Evolutionary conservation across 2,888 invertebrate genomes (phyloP).

Genomic region (Rhamnusium bicolor): DNA sequence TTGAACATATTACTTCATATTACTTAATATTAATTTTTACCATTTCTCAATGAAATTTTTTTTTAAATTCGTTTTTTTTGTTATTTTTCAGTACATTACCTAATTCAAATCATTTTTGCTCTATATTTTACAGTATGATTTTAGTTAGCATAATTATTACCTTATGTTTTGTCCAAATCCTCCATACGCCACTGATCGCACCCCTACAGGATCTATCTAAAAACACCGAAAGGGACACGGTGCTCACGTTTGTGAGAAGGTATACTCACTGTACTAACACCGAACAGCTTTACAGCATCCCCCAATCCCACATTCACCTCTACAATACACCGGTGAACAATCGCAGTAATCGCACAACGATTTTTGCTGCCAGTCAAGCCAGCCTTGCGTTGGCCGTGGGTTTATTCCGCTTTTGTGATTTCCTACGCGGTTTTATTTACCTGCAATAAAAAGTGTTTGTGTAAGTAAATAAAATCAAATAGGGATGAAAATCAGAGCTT

Average conservation of each 20-base stretch:
- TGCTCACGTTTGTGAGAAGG: constrained; percentile 42
- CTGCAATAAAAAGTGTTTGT: constrained; percentile 44
- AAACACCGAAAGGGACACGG: constrained; percentile 45
- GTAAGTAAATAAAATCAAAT: constrained; percentile 39
- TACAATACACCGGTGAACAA: constrained; percentile 48
- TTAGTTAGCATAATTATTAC: constrained; percentile 2
- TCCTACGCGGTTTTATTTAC: constrained; percentile 35
- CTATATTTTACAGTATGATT: no score
- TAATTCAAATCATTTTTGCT: no score
- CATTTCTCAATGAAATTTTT: no score
- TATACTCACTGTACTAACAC: constrained; percentile 46
- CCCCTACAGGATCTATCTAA: constrained; percentile 37
- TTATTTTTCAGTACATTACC: no score
- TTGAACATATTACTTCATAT: no score
- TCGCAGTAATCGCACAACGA: constrained; percentile 46
- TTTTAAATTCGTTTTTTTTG: no score
- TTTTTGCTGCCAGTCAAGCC: constrained; percentile 44
- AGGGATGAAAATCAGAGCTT: constrained; percentile 12
- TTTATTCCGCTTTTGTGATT: constrained; percentile 44
- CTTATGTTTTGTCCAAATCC: background rate
- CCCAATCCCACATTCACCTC: constrained; percentile 35
- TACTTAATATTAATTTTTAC: no score
- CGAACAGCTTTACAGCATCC: constrained; percentile 45
- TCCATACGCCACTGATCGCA: constrained; percentile 27
- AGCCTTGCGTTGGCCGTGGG: constrained; percentile 29